Percentiles rank a stretch among this genome's conserved stretches.
Evolutionary conservation across 2,113 vertebrate species (phyloP).

Genomic region (Melanerpes aurifrons): DNA sequence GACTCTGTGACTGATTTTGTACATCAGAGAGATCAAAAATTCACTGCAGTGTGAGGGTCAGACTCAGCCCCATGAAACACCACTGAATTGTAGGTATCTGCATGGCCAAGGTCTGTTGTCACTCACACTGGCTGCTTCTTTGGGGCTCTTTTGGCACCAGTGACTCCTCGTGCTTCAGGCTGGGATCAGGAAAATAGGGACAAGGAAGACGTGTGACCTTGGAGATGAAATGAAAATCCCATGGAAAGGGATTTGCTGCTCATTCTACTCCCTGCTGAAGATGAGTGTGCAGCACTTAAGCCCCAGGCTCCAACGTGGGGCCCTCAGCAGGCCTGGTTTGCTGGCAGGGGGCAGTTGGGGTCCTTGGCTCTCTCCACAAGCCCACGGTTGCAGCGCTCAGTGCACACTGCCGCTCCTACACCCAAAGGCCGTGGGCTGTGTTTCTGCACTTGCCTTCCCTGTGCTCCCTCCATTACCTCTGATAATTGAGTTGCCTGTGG

Average conservation of each 20-base stretch:
- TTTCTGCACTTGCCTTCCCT: not conserved
- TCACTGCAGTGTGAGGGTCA: not conserved
- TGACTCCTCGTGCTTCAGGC: not conserved
- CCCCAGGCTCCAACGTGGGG: not conserved
- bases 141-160: not conserved
- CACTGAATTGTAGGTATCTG: not conserved
- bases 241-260: not conserved
- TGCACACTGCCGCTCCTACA: fast-evolving
- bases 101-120: not conserved
- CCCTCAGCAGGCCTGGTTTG: not conserved
- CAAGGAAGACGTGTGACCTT: not conserved
- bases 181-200: not conserved
- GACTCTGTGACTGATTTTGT: too few species aligned
- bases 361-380: not conserved
- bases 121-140: fast-evolving
- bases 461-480: not conserved
- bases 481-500: not conserved
- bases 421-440: not conserved
- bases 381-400: not conserved
- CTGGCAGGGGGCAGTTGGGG: too few species aligned
- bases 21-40: not conserved
- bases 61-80: not conserved
- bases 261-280: fast-evolving
- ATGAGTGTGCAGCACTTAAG: not conserved
- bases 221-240: not conserved